Evolutionary conservation across 2,888 invertebrate species (phyloP), one percentile per base, ranked within the genome.

Genomic region (Diadegma fenestrale): DNA sequence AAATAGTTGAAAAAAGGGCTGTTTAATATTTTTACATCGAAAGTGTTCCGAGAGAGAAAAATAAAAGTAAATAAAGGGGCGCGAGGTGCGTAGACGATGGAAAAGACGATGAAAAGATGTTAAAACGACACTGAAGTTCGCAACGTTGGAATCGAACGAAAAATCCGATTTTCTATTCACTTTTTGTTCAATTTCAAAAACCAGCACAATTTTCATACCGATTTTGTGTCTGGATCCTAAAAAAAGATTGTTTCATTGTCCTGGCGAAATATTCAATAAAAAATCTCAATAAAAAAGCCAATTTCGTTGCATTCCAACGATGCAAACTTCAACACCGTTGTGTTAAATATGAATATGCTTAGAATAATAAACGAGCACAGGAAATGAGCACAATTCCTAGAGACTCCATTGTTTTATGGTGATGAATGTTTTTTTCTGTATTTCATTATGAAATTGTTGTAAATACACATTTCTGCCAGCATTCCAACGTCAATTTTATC

Each of bases 401-500:
- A 14, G 58, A 58, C 14, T 22, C 26, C 19, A 37, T 64, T 1
- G 10, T 33, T 64, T n/a, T n/a, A 37, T 64, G 19, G 64, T 37
- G 64, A 64, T 19, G n/a, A 37, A 19, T 37, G 37, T 64, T 64
- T 64, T 14, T 64, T 19, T 37, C 37, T 64, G 30, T 33, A 43
- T 45, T 43, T 68, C 19, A 4, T 64, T 43, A 68, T 43, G 14
- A 17, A 43, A 43, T 68, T 45, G 43, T 37, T 68, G 22, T 43
- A 45, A 68, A 68, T 64, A 64, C 30, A 68, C 22, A 68, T 68
- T 68, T 68, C 22, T 68, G 64, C n/a, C 43, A 17, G 4, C 64
- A 64, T 33, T 33, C 6, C 3, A 58, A 58, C 26, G 14, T 14
- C 14, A 4, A 58, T 26, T 58, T 26, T 26, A 10, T 51, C 8